phyloP scores from a whole-genome alignment of 2,797 vertebrate species.

The Silurus aristotelis region DNA sequence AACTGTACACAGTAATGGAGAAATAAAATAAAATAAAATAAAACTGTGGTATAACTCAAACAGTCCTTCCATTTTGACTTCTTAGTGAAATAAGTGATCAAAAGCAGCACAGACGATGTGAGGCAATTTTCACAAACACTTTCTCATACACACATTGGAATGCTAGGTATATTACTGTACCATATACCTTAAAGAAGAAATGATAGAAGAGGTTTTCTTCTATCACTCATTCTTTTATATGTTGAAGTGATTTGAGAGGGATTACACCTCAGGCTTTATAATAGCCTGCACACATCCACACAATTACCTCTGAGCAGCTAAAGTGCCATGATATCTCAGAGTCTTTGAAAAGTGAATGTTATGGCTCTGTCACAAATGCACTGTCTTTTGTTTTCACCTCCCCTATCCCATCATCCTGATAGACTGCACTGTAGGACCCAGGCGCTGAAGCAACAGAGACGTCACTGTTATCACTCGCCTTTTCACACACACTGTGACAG shows the following conservation, averaged over 20 bases:
- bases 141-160: not conserved
- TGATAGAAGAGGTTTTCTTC: not conserved
- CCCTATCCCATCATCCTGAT: conserved; percentile 41
- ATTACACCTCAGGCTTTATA: conserved; percentile 48
- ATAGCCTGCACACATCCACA: conserved; percentile 69
- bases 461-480: conserved; percentile 60
- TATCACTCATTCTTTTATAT: conserved; percentile 24
- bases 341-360: conserved; percentile 69
- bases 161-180: not conserved
- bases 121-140: not conserved
- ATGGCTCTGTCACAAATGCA: conserved; percentile 59
- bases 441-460: conserved; percentile 62
- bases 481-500: conserved; percentile 58
- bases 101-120: not conserved
- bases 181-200: not conserved
- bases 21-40: not conserved
- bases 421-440: conserved; percentile 55
- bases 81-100: not conserved
- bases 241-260: conserved; percentile 29
- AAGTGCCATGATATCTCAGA: conserved; percentile 64
- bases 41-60: not conserved
- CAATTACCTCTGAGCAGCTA: conserved; percentile 67
- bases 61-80: not conserved
- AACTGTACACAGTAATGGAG: not conserved
- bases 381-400: conserved; percentile 63